Conservation (phyloP, 2,888 invertebrate genomes). For the Cosmia pyralina region DNA sequence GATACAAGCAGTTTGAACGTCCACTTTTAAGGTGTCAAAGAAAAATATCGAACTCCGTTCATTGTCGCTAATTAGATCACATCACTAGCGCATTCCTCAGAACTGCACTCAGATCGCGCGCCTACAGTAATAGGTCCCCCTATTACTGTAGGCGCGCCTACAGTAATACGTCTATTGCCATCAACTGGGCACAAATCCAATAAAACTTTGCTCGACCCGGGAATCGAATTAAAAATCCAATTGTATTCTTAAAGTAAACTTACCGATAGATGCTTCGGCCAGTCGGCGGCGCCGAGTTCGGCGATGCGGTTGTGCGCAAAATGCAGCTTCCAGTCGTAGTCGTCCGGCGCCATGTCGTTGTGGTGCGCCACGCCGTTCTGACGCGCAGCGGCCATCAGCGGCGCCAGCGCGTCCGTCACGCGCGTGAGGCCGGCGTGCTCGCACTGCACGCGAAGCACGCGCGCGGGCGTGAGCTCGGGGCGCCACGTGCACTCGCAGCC, state of each 20-base stretch:
- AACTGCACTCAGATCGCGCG: too few relatives aligned
- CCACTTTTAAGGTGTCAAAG: too few relatives aligned
- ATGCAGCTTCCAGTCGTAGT: slow-evolving; percentile 40
- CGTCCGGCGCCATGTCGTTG: neutral
- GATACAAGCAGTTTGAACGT: too few relatives aligned
- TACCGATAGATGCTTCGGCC: slow-evolving; percentile 46
- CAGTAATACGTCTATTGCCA: too few relatives aligned
- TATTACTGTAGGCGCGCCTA: too few relatives aligned
- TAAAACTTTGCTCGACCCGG: too few relatives aligned
- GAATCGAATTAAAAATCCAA: too few relatives aligned
- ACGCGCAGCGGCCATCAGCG: neutral
- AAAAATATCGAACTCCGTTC: too few relatives aligned
- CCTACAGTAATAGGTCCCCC: too few relatives aligned
- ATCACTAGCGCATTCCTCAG: too few relatives aligned
- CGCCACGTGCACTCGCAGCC: slow-evolving; percentile 16
- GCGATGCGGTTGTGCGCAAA: slow-evolving; percentile 50
- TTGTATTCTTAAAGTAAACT: neutral
- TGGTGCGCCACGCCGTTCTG: neutral
- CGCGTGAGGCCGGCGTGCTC: neutral
- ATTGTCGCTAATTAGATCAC: too few relatives aligned
- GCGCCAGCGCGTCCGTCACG: slow-evolving; percentile 3
- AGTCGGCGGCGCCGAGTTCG: slow-evolving; percentile 28
- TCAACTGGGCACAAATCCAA: too few relatives aligned
- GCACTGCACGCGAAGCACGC: slow-evolving; percentile 8
- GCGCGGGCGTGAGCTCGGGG: neutral